Evolutionary conservation across 2,797 vertebrate genomes (phyloP), one percentile per base, ranked within the genome.

Genomic region (Apodemus agrarius): DNA sequence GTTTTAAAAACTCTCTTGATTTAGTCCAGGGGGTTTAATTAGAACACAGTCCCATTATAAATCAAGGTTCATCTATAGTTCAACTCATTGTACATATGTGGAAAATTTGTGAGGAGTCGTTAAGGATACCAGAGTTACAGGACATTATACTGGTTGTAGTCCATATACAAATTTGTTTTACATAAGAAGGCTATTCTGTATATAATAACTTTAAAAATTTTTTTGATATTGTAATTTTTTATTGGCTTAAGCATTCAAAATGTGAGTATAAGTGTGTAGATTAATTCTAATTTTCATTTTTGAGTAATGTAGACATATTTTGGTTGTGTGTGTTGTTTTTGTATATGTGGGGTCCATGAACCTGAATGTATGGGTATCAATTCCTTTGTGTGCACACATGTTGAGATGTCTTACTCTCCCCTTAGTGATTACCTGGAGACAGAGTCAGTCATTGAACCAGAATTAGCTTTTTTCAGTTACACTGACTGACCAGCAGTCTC

Each of bases 81-180:
- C 59, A n/a, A 59, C 54, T 80, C 26, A 80, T 31, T 85, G 22
- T 21, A 75, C 17, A 40, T 89, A 91, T 91, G 31, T 94, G 43
- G 72, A 87, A 87, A 87, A 69, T 91, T 89, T 95, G 49, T 16
- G 61, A 87, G 49, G 63, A 88, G 24, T 9, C 49, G 95, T 97
- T 96, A 94, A 87, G 29, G 59, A 65, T 7, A 87, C 34, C 19
- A 59, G 21, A 83, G 54, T 83, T 74, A 46, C 13, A 14, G 49
- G 22, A 65, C 37, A 82, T 29, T 74, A 82, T 85, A 83, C 34
- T 83, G 57, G 21, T 83, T 86, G 2, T 91, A 78, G 93, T 87
- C 7, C 61, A 91, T 19, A 78, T 74, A 21, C 31, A 90, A 79
- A 21, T 59, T 83, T 59, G 24, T 84, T 61, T 78, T 74, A 43